Conservation (phyloP, 2,888 invertebrate genomes). For the Erebia aethiops region DNA sequence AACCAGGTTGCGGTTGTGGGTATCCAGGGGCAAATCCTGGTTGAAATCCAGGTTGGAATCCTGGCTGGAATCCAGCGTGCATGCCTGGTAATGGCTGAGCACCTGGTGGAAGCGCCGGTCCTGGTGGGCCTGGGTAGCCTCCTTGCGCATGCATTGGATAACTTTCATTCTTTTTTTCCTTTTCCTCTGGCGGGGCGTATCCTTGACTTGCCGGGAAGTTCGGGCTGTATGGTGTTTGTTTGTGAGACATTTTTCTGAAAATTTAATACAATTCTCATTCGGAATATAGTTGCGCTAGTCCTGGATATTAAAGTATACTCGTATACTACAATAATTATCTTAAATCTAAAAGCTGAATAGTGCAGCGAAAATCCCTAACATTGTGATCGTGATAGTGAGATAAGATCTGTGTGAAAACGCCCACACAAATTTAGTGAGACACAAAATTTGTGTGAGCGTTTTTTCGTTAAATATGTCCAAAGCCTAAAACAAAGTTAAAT, state of each 20-base stretch:
- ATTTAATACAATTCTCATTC: conserved; percentile 7
- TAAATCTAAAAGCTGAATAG: too few relatives aligned
- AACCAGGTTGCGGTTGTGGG: conserved; percentile 39
- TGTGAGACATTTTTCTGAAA: conserved; percentile 70
- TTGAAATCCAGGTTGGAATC: conserved; percentile 64
- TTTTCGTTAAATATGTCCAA: neutral
- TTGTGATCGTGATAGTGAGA: too few relatives aligned
- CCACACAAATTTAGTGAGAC: too few relatives aligned
- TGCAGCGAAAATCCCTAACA: too few relatives aligned
- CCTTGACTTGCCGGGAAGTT: conserved; percentile 74
- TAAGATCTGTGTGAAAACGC: too few relatives aligned
- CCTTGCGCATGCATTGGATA: conserved; percentile 62
- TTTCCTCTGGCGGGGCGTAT: conserved; percentile 68
- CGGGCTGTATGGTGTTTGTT: conserved; percentile 70
- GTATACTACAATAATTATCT: too few relatives aligned
- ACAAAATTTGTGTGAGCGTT: too few relatives aligned
- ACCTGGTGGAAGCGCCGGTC: conserved; percentile 61
- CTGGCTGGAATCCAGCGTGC: conserved; percentile 70
- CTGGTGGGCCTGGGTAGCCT: conserved; percentile 61
- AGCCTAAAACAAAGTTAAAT: neutral
- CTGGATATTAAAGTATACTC: neutral
- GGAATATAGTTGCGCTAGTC: neutral
- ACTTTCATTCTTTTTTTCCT: conserved; percentile 53
- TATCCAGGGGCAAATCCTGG: conserved; percentile 61
- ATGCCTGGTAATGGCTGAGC: conserved; percentile 68